A percentile compares a stretch with the other conserved stretches of the same genome.
phyloP scores from a whole-genome alignment of 2,888 invertebrate genomes.

The Stenoptilia bipunctidactyla region DNA sequence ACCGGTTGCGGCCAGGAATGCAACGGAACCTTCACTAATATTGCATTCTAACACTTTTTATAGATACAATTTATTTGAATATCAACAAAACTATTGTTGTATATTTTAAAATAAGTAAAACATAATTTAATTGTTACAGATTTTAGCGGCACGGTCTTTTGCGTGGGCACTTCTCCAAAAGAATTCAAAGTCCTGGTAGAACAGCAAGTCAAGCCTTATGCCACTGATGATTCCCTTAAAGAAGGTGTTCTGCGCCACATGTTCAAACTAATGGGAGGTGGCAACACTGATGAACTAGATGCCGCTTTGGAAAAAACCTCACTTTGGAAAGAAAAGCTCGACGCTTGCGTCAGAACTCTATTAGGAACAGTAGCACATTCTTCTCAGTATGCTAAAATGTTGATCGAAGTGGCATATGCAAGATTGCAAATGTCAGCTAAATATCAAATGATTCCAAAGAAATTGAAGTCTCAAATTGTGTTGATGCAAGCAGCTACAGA shows the following conservation, averaged over 20 bases:
- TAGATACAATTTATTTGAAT: no score
- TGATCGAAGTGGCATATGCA: conserved; percentile 27
- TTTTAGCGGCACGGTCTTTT: conserved; percentile 35
- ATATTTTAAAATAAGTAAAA: no score
- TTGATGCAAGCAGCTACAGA: conserved; percentile 18
- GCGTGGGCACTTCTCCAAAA: conserved; percentile 31
- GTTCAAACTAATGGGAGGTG: conserved; percentile 25
- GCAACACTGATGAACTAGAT: conserved; percentile 13
- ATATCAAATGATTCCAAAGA: conserved; percentile 14
- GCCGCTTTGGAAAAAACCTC: conserved; percentile 9
- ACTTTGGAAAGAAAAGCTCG: conserved; percentile 24
- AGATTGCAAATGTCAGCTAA: conserved; percentile 19
- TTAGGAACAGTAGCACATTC: conserved; percentile 32
- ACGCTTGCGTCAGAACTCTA: conserved; percentile 24
- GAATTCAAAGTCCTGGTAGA: conserved; percentile 24
- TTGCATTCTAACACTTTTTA: no score
- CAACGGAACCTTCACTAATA: no score
- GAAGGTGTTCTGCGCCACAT: conserved; percentile 31
- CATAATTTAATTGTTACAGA: conserved; percentile 30
- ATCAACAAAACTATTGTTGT: no score
- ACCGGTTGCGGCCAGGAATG: no score
- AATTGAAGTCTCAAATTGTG: conserved; percentile 25
- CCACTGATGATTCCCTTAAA: conserved; percentile 27
- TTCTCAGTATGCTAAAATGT: conserved; percentile 30
- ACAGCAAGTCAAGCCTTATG: conserved; percentile 20